Evolutionary conservation across 2,888 invertebrate genomes (phyloP), one percentile per base, ranked within the genome.

Genomic region (Pachliopta kotzebuea): DNA sequence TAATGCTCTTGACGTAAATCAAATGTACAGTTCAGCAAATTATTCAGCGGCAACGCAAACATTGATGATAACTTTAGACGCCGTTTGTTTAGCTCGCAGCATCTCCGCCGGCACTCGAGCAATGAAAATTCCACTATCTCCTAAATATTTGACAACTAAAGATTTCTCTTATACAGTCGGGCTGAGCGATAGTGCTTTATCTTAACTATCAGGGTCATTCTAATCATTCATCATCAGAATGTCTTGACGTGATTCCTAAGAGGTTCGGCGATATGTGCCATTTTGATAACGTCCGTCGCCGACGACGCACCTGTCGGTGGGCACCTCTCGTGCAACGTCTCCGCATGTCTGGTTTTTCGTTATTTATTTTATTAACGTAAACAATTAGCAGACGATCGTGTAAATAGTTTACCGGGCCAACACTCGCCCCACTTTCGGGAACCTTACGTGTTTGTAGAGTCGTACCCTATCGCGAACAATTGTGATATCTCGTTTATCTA

Each of bases 181-280:
- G 63, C 63, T 62, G 68, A 23, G 31, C 26, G 21, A 49, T 55
- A 81, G 86, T 85, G 85, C 83, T 74, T 66, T 71, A 75, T 78
- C 75, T 76, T 65, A 70, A 74, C 76, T 78, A 78, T 78, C 79
- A 73, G 74, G 75, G 72, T 71, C 77, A 67, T 75, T 69, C 76
- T 89, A 79, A 89, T 87, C 83, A 84, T 90, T 77, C 85, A 90
- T 90, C 90, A 88, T 79, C 77, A 66, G 61, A 67, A 75, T 79
- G 77, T 79, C 79, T 86, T 84, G 86, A 85, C 88, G 81, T 78
- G 76, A 73, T 74, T 77, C 71, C 69, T 62, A 68, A 72, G 72
- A 71, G 68, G 74, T 76, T 65, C 66, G 69, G 72, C 69, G 70
- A 72, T 73, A 74, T 76, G 74, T 76, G 75, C 78, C 85, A 88